Percentiles rank a stretch among this genome's conserved stretches.
phyloP scores from a whole-genome alignment of 2,113 vertebrate genomes.

The Psilopogon haemacephalus region DNA sequence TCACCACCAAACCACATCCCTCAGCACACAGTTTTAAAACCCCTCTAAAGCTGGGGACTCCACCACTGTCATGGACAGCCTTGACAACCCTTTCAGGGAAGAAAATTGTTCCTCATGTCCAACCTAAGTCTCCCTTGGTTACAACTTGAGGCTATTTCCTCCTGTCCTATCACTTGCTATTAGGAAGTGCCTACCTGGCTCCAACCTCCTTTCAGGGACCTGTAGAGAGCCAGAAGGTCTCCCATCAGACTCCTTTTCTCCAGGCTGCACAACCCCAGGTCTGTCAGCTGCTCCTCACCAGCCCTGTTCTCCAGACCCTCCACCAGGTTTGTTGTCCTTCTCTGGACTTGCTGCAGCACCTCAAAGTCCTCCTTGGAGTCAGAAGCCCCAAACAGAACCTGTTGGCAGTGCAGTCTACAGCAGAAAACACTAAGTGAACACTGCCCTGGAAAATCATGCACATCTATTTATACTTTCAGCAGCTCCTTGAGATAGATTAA shows the following conservation, averaged over 20 bases:
- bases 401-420: not conserved
- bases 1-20: not conserved
- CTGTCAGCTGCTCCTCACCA: no score
- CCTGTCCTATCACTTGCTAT: no score
- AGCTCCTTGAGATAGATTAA: slow-evolving; percentile 17
- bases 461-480: slow-evolving; percentile 17
- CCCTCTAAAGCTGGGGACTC: not conserved
- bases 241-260: no score
- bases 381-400: not conserved
- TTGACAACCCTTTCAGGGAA: not conserved
- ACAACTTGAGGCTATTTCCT: no score
- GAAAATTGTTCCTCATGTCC: not conserved
- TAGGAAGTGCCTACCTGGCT: no score
- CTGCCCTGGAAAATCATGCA: not conserved
- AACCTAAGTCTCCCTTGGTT: not conserved
- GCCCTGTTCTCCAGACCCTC: no score
- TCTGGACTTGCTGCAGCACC: not conserved
- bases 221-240: no score
- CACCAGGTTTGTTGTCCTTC: not conserved
- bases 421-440: not conserved
- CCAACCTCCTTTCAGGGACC: no score
- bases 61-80: not conserved
- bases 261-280: no score
- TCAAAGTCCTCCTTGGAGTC: not conserved
- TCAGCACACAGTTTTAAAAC: not conserved